Evolutionary conservation across 1,140 invertebrate genomes (phyloP).

Genomic region (Drosophila obscura): DNA sequence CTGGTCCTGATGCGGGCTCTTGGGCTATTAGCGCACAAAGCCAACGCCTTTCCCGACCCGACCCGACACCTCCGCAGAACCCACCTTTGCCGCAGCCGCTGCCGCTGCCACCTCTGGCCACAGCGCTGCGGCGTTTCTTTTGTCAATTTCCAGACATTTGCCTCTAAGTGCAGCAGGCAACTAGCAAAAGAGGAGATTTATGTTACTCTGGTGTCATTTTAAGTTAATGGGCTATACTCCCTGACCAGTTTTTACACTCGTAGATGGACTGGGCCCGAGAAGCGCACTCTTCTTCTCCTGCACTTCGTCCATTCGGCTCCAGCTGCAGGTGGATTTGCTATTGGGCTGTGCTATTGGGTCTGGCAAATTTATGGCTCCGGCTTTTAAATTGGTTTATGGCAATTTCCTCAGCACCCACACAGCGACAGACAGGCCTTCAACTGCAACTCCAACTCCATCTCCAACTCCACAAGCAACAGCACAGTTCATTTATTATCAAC

Average conservation of each 20-base stretch:
- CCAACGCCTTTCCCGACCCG: too few relatives aligned
- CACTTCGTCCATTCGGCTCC: constrained; percentile 1
- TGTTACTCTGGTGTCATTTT: constrained; percentile 74
- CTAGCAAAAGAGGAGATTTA: constrained; percentile 60
- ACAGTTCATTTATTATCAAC: constrained; percentile 11
- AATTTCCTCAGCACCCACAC: constrained; percentile 54
- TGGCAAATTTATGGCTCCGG: constrained; percentile 58
- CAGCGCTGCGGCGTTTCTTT: constrained; percentile 45
- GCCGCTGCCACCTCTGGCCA: too few relatives aligned
- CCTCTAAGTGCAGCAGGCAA: constrained; percentile 47
- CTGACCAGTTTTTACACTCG: constrained; percentile 28
- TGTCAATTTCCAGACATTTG: constrained; percentile 75
- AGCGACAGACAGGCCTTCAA: constrained; percentile 4
- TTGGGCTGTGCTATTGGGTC: constrained; percentile 4
- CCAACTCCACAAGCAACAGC: not conserved
- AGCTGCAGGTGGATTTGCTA: constrained; percentile 71
- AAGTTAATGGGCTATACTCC: constrained; percentile 73
- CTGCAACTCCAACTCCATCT: not conserved
- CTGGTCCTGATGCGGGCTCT: constrained; percentile 34
- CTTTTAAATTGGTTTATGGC: constrained; percentile 75
- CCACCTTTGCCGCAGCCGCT: too few relatives aligned
- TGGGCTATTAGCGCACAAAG: constrained; percentile 53
- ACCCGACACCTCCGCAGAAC: too few relatives aligned
- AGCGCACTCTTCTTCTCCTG: not conserved
- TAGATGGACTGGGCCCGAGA: not conserved